Conservation (phyloP, 35 echinoderm and acorn worm species). For the Eucidaris tribuloides region DNA sequence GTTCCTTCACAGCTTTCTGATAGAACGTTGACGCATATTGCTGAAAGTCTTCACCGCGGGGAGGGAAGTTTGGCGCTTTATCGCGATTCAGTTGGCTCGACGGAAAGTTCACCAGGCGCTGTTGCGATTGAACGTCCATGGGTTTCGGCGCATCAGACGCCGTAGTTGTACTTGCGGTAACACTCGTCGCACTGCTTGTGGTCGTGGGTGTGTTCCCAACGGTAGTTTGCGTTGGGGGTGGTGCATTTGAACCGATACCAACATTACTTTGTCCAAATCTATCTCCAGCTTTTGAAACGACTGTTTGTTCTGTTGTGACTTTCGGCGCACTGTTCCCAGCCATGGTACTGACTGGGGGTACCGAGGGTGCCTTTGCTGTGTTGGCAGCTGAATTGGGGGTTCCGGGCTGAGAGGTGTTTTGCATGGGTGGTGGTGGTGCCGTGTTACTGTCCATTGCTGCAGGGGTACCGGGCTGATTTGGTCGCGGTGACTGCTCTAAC, state of each 20-base stretch:
- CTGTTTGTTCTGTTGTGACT: constrained; percentile 12
- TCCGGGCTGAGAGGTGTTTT: background rate
- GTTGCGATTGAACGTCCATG: constrained; percentile 42
- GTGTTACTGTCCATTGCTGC: constrained; percentile 10
- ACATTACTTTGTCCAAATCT: constrained; percentile 23
- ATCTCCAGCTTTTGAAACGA: constrained; percentile 26
- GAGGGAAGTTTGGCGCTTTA: constrained; percentile 98
- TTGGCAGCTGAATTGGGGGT: constrained; percentile 21
- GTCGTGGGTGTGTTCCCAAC: constrained; percentile 12
- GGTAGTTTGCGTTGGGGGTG: background rate
- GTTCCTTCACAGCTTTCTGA: constrained; percentile 79
- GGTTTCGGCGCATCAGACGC: background rate
- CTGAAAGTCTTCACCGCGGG: constrained; percentile 92
- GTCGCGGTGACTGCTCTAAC: constrained; percentile 72
- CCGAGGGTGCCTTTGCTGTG: constrained; percentile 39
- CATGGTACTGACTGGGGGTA: constrained; percentile 7
- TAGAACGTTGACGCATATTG: constrained; percentile 98
- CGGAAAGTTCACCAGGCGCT: constrained; percentile 92
- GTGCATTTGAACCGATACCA: background rate
- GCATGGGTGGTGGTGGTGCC: background rate
- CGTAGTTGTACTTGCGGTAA: background rate
- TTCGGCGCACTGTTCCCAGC: constrained; percentile 28
- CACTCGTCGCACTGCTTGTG: constrained; percentile 9
- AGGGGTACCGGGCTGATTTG: constrained; percentile 77
- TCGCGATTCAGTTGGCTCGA: constrained; percentile 93